Evolutionary conservation across 2,888 invertebrate genomes (phyloP).

Genomic region (Phaonia tiefii): DNA sequence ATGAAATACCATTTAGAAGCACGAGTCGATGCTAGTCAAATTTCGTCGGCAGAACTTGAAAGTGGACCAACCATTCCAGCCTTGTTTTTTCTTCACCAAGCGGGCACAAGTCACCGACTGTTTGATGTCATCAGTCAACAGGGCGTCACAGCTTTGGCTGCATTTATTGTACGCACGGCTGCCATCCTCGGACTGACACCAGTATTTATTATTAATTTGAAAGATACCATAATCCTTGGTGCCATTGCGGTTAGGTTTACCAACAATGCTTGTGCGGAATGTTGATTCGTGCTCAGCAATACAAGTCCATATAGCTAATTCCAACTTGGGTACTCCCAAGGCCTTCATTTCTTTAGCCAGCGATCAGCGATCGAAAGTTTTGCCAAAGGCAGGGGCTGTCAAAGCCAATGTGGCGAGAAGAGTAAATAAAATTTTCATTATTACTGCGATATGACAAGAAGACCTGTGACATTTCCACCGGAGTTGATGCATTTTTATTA

Average conservation of each 20-base stretch:
- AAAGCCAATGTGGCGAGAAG: conserved; percentile 44
- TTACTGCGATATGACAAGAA: too few species aligned
- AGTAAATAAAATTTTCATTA: too few species aligned
- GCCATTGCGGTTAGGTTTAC: conserved; percentile 80
- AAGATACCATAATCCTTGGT: conserved; percentile 74
- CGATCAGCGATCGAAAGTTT: conserved; percentile 71
- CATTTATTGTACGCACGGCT: conserved; percentile 74
- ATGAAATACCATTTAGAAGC: conserved; percentile 75
- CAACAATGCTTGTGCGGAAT: conserved; percentile 76
- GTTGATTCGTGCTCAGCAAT: conserved; percentile 70
- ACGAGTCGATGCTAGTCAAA: conserved; percentile 72
- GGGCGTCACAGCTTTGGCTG: conserved; percentile 70
- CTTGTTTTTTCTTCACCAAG: conserved; percentile 71
- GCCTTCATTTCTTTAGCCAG: conserved; percentile 72
- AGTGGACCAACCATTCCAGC: conserved; percentile 74
- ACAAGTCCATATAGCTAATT: conserved; percentile 73
- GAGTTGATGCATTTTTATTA: too few species aligned
- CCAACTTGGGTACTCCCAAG: conserved; percentile 69
- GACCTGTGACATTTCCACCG: too few species aligned
- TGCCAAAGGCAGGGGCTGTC: conserved; percentile 48
- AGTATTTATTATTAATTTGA: conserved; percentile 72
- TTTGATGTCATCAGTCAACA: conserved; percentile 74
- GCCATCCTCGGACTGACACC: conserved; percentile 73
- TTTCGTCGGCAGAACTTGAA: conserved; percentile 72
- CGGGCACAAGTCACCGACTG: conserved; percentile 73